Evolutionary conservation across 2,797 vertebrate species (phyloP), one percentile per base, ranked within the genome.

Genomic region (Leucoraja ocellata): DNA sequence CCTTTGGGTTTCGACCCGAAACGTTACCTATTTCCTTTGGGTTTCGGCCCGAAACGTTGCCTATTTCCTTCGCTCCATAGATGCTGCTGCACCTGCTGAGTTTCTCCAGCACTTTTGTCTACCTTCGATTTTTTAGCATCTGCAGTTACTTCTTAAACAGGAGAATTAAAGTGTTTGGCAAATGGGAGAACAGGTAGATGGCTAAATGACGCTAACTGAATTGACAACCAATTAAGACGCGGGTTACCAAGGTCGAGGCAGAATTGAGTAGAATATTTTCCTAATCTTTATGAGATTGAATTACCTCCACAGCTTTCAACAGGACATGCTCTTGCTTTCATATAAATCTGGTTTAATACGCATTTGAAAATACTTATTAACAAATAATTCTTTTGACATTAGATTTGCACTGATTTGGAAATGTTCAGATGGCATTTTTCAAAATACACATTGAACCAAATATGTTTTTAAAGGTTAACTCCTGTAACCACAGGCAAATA

Each of bases 241-340:
- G 18, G 71, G 68, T 58, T 14, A 74, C 46, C 8, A 6, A 74
- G 90, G 71, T 92, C 90, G 63, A 86, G 14, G 21, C 83, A 74
- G 39, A 92, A 28, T 92, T 74, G 90, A 92, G 71, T 54, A 8
- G 90, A 92, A 92, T 74, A 74, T 91, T 91, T 91, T 74, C 13
- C 9, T 36, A 46, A 68, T 76, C 71, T 73, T 92, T 76, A 21
- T 39, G 36, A 65, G 39, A 76, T 76, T 91, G 46, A 76, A 91
- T 54, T 73, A 74, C 39, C 11, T 58, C 16, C 4, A 54, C 16
- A 58, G 90, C 36, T 54, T 74, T 76, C 71, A 74, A 76, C 54
- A 92, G 46, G 68, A 18, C 32, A 16, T n/a, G 83, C 18, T 32
- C 14, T 61, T 13, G 5, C 54, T 28, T 84, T 88, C n/a, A 68